A percentile compares a stretch with the other conserved stretches of the same genome.
These are phyloP conservation scores for Timema podura DNA, from an alignment of 2,888 invertebrate species.

Conservation along the genomic window DNA sequence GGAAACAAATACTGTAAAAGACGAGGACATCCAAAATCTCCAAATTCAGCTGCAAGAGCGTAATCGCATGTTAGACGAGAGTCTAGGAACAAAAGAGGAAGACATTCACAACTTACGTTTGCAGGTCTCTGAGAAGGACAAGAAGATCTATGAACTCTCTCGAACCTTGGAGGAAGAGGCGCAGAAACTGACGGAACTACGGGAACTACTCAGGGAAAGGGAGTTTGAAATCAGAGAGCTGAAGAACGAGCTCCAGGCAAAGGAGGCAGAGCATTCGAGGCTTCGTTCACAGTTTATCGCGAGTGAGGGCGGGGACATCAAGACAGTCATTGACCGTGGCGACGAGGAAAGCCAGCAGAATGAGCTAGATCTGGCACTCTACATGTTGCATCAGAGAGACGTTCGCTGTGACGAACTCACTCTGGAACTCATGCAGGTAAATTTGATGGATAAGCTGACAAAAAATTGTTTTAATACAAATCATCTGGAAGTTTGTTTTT, in stretches of 20 bases:
- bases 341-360: slow-evolving; percentile 47
- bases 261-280: slow-evolving; percentile 27
- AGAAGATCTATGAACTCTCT: slow-evolving; percentile 26
- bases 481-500: too few species aligned
- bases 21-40: slow-evolving; percentile 38
- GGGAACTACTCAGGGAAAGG: slow-evolving; percentile 56
- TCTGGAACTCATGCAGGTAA: slow-evolving; percentile 67
- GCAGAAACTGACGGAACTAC: slow-evolving; percentile 54
- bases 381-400: slow-evolving; percentile 82
- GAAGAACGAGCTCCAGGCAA: slow-evolving; percentile 38
- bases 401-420: slow-evolving; percentile 83
- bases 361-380: slow-evolving; percentile 74
- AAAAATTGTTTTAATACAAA: too few species aligned
- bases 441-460: too few species aligned
- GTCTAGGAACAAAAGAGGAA: slow-evolving; percentile 34
- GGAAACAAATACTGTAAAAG: slow-evolving; percentile 32
- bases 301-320: neutral
- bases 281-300: neutral
- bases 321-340: neutral
- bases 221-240: slow-evolving; percentile 55
- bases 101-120: slow-evolving; percentile 33
- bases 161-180: slow-evolving; percentile 50
- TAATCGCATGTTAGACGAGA: slow-evolving; percentile 29
- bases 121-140: slow-evolving; percentile 38
- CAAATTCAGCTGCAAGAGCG: slow-evolving; percentile 35